Evolutionary conservation across 2,888 invertebrate species (phyloP).

Genomic region (Laothoe populi): DNA sequence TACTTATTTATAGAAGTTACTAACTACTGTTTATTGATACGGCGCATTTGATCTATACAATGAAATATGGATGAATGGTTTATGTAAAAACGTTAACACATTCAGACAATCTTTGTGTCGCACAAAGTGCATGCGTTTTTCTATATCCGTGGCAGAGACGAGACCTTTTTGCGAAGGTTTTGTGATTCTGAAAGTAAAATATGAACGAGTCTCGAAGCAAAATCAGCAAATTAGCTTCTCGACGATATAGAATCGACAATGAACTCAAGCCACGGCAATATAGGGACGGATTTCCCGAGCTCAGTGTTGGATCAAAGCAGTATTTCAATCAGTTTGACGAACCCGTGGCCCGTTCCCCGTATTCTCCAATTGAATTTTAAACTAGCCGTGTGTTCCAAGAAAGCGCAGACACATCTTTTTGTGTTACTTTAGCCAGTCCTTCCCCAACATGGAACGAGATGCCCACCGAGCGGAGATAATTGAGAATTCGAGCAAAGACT

Average conservation of each 20-base stretch:
- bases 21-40: slow-evolving; percentile 34
- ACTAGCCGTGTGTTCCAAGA: slow-evolving; percentile 74
- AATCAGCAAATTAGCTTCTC: slow-evolving; percentile 38
- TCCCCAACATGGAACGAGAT: slow-evolving; percentile 61
- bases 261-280: slow-evolving; percentile 31
- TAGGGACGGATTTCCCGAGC: slow-evolving; percentile 44
- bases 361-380: slow-evolving; percentile 81
- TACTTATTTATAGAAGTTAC: slow-evolving; percentile 42
- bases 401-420: slow-evolving; percentile 55
- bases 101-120: not conserved
- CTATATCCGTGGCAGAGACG: not conserved
- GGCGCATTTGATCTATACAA: slow-evolving; percentile 3
- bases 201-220: slow-evolving; percentile 42
- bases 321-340: slow-evolving; percentile 79
- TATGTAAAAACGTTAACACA: slow-evolving; percentile 6
- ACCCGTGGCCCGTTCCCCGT: slow-evolving; percentile 72
- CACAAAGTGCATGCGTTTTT: slow-evolving; percentile 2
- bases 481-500: slow-evolving; percentile 34
- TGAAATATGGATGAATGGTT: not conserved
- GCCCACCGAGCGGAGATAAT: slow-evolving; percentile 50
- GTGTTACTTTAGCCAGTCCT: slow-evolving; percentile 59
- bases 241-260: slow-evolving; percentile 32
- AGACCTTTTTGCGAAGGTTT: slow-evolving; percentile 23
- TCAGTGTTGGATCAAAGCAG: slow-evolving; percentile 64
- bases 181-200: slow-evolving; percentile 36